Conservation (phyloP, 2,888 invertebrate species). For the Andrena marginata region DNA sequence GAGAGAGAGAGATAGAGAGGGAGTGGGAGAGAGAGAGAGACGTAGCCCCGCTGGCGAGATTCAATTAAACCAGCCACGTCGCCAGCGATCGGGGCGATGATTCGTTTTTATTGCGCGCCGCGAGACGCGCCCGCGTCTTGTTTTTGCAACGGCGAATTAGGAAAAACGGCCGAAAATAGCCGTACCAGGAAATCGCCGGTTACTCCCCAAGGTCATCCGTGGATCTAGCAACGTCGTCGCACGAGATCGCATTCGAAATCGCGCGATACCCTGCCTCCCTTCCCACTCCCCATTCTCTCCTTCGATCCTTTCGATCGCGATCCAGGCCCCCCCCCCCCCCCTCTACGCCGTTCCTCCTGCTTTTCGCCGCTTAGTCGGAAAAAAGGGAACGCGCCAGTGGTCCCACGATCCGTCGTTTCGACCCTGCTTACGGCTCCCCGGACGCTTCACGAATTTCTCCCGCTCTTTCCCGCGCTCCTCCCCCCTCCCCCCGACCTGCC, state of each 20-base stretch:
- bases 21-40: neutral
- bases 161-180: slow-evolving; percentile 52
- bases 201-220: slow-evolving; percentile 45
- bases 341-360: neutral
- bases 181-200: slow-evolving; percentile 47
- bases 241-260: slow-evolving; percentile 2
- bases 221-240: slow-evolving; percentile 21
- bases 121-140: slow-evolving; percentile 7
- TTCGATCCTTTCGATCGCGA: neutral
- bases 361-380: slow-evolving; percentile 15
- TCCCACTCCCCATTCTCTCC: neutral
- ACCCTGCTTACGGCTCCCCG: slow-evolving; percentile 43
- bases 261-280: neutral
- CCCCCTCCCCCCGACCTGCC: neutral
- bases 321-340: neutral
- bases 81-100: slow-evolving; percentile 31
- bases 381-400: slow-evolving; percentile 1
- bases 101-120: slow-evolving; percentile 49
- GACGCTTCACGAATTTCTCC: slow-evolving; percentile 48
- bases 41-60: slow-evolving; percentile 46
- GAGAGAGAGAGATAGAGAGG: slow-evolving; percentile 7
- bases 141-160: slow-evolving; percentile 35
- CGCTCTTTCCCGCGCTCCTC: neutral
- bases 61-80: slow-evolving; percentile 47
- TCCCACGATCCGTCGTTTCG: slow-evolving; percentile 40